A percentile compares a stretch with the other conserved stretches of the same genome.
Evolutionary conservation across 2,888 invertebrate genomes (phyloP).

Genomic region (Euproctis similis): DNA sequence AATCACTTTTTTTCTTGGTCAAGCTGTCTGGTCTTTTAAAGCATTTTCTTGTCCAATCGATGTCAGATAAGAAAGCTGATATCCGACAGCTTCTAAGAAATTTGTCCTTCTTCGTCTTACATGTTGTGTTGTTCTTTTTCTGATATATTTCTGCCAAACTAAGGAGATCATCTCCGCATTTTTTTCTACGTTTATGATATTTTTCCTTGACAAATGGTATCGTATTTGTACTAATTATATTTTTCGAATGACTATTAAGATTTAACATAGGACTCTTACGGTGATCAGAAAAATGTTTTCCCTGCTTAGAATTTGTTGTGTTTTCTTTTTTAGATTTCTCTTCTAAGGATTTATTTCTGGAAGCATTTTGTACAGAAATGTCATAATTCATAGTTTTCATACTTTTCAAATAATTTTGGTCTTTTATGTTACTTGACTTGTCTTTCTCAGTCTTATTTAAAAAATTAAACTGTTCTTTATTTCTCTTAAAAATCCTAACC

Average conservation of each 20-base stretch:
- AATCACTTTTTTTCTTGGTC: slow-evolving; percentile 3
- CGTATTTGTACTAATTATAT: slow-evolving; percentile 10
- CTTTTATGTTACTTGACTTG: not conserved
- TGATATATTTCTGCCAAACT: not conserved
- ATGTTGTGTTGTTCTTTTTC: no score
- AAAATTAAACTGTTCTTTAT: not conserved
- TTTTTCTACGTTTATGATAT: slow-evolving; percentile 44
- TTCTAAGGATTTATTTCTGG: no score
- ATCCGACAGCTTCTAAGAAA: slow-evolving; percentile 35
- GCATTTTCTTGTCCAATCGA: slow-evolving; percentile 26
- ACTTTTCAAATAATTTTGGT: not conserved
- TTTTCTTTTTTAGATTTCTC: slow-evolving; percentile 1
- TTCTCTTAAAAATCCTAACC: slow-evolving; percentile 1
- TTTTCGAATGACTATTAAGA: no score
- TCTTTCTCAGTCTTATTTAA: slow-evolving; percentile 1
- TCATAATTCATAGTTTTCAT: slow-evolving; percentile 2
- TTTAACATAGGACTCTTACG: no score
- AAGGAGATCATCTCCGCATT: slow-evolving; percentile 9
- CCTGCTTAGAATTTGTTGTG: no score
- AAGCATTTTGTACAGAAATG: slow-evolving; percentile 3
- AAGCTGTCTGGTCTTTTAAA: slow-evolving; percentile 4
- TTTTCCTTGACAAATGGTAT: slow-evolving; percentile 16
- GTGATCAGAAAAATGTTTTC: no score
- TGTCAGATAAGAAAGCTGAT: slow-evolving; percentile 33
- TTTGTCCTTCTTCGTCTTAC: no score